Percentiles rank a stretch among this genome's conserved stretches.
Evolutionary conservation across 2,797 vertebrate genomes (phyloP).

Genomic region (Sebastiscus tertius): DNA sequence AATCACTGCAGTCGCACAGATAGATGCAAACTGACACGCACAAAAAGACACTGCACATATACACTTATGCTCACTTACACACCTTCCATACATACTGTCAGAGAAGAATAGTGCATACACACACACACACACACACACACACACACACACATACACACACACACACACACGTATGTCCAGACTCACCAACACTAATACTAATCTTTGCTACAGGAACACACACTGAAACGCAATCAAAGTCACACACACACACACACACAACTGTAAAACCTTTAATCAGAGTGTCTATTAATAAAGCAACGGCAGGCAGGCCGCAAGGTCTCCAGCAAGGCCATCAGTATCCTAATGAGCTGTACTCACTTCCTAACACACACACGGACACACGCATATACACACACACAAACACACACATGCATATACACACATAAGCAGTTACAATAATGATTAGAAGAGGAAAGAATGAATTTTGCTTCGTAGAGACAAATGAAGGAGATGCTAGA

Average conservation of each 20-base stretch:
- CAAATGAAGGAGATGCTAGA: slow-evolving; percentile 28
- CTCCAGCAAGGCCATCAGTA: slow-evolving; percentile 46
- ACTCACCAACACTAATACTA: neutral
- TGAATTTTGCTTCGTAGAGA: slow-evolving; percentile 16
- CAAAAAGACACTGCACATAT: neutral
- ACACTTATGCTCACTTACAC: neutral
- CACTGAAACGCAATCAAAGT: neutral
- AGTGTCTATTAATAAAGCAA: slow-evolving; percentile 59
- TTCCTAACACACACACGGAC: neutral
- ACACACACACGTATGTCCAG: neutral
- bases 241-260: neutral
- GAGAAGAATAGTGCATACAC: neutral
- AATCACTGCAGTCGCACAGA: neutral
- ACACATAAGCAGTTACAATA: slow-evolving; percentile 7
- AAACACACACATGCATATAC: neutral
- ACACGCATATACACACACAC: neutral
- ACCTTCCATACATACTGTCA: neutral
- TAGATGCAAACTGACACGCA: neutral
- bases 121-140: neutral
- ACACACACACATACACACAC: neutral
- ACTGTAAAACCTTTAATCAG: slow-evolving; percentile 48
- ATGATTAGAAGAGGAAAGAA: slow-evolving; percentile 34
- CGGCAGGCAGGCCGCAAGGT: slow-evolving; percentile 24
- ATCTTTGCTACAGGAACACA: neutral
- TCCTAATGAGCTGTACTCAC: slow-evolving; percentile 53